Conservation (phyloP, 2,888 invertebrate species). For the Acleris literana region DNA sequence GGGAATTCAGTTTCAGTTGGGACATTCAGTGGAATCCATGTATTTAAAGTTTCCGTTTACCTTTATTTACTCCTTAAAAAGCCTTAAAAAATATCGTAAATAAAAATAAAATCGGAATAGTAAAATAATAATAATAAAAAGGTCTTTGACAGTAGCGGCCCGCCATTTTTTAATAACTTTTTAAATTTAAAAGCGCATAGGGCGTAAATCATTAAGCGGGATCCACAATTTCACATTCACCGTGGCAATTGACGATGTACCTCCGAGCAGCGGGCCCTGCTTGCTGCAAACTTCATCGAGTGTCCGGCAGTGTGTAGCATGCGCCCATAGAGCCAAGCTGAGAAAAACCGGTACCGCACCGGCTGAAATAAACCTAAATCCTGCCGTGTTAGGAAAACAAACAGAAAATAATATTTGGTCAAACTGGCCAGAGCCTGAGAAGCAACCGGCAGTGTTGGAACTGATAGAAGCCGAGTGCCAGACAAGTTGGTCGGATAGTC, state of each 20-base stretch:
- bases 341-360: conserved; percentile 54
- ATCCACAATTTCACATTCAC: conserved; percentile 40
- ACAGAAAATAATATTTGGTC: conserved; percentile 22
- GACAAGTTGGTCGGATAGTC: conserved; percentile 13
- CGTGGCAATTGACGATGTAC: conserved; percentile 69
- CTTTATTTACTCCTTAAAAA: background rate
- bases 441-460: background rate
- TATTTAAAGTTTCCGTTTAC: conserved; percentile 20
- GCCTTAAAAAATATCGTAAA: background rate
- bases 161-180: background rate
- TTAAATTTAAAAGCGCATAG: background rate
- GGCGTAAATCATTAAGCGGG: conserved; percentile 6
- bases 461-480: background rate
- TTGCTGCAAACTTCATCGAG: conserved; percentile 50
- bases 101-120: background rate
- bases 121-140: background rate
- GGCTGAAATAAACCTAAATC: conserved; percentile 50
- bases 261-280: conserved; percentile 60
- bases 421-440: conserved; percentile 4
- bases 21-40: conserved; percentile 37
- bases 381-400: conserved; percentile 46
- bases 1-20: conserved; percentile 57
- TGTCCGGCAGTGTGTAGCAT: conserved; percentile 64
- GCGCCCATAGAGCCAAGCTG: conserved; percentile 60
- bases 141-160: background rate